Conservation (phyloP, 2,797 vertebrate species). For the Falco columbarius region DNA sequence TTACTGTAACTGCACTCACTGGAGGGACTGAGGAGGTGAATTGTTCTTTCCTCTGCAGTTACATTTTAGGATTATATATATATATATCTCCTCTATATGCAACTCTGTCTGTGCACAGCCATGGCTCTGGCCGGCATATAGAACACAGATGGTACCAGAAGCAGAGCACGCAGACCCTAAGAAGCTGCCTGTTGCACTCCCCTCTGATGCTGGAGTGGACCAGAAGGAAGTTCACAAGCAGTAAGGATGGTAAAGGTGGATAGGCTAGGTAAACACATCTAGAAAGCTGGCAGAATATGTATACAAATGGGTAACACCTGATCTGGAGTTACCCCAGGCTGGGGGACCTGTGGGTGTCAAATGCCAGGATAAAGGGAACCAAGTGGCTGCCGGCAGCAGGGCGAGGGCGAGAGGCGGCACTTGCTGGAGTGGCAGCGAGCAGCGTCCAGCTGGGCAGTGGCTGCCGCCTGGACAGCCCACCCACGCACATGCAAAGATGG, state of each 20-base stretch:
- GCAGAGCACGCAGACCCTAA: background rate
- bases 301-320: background rate
- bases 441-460: background rate
- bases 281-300: background rate
- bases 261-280: background rate
- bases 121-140: background rate
- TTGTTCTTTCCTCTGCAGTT: background rate
- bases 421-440: fast-evolving
- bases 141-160: background rate
- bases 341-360: background rate
- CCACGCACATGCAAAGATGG: background rate
- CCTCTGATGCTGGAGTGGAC: background rate
- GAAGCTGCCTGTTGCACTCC: background rate
- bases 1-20: background rate
- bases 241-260: background rate
- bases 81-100: background rate
- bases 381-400: background rate
- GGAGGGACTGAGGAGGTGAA: background rate
- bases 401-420: fast-evolving
- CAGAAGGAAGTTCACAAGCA: background rate
- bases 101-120: background rate
- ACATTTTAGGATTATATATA: background rate
- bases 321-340: background rate
- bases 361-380: background rate
- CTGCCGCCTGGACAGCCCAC: background rate